Conservation (phyloP, 1,140 invertebrate genomes). For the Ips typographus region DNA sequence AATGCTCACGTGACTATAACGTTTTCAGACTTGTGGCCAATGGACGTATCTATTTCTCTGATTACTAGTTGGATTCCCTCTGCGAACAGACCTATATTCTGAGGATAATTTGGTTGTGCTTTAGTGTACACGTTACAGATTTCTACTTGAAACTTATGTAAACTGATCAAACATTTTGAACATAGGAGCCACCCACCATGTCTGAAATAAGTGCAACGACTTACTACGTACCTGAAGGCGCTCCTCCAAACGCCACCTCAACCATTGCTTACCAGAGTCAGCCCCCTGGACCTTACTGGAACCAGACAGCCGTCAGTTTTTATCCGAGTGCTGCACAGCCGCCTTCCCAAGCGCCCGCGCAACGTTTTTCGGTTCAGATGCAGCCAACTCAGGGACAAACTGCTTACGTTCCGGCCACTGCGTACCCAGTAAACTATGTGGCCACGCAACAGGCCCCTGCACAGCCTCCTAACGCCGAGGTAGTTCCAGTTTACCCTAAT, state of each 20-base stretch:
- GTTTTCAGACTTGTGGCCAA: too few species aligned
- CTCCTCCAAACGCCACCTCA: constrained; percentile 28
- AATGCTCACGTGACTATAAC: too few species aligned
- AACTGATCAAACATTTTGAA: neutral
- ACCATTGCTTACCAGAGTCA: constrained; percentile 40
- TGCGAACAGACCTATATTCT: too few species aligned
- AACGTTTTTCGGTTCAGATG: constrained; percentile 24
- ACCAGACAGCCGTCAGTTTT: constrained; percentile 38
- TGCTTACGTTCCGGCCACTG: constrained; percentile 33
- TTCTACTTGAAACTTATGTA: neutral
- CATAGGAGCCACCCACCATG: constrained; percentile 34
- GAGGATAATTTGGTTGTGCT: too few species aligned
- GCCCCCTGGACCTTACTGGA: constrained; percentile 39
- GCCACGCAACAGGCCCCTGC: constrained; percentile 13
- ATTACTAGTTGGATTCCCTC: too few species aligned
- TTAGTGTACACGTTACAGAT: neutral
- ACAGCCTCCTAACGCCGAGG: constrained; percentile 37
- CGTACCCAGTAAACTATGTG: constrained; percentile 32
- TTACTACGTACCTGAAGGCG: constrained; percentile 40
- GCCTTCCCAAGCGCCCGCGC: constrained; percentile 14
- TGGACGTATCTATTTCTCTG: too few species aligned
- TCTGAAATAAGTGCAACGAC: constrained; percentile 34
- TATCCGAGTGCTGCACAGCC: constrained; percentile 38
- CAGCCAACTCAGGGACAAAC: neutral
- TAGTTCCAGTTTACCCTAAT: constrained; percentile 45